Percentiles rank a stretch among this genome's conserved stretches.
Evolutionary conservation across 2,113 vertebrate genomes (phyloP).

Genomic region (Microcebus jonahi): DNA sequence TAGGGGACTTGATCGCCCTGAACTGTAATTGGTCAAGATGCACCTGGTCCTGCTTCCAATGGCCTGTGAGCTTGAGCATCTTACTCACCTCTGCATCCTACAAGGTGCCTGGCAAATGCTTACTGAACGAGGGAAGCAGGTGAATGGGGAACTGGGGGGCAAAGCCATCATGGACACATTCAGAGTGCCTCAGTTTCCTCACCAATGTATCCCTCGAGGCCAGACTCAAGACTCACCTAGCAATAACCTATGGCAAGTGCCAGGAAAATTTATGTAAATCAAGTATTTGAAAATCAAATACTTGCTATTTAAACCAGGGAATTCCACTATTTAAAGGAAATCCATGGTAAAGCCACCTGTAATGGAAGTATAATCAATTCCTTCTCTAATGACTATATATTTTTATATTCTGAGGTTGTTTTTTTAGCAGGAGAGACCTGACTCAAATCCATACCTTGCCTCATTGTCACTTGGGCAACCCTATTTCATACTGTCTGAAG

Average conservation of each 20-base stretch:
- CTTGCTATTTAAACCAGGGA: constrained; percentile 27
- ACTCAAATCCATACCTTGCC: neutral
- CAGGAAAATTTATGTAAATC: constrained; percentile 39
- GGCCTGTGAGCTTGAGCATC: neutral
- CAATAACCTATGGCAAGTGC: neutral
- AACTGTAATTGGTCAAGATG: neutral
- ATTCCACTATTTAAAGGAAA: constrained; percentile 45
- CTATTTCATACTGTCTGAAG: constrained; percentile 12
- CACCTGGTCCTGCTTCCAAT: neutral
- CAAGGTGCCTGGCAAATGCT: neutral
- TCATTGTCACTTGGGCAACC: neutral
- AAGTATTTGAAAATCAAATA: constrained; percentile 48
- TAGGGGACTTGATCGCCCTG: neutral
- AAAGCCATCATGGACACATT: neutral
- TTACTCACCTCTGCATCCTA: neutral
- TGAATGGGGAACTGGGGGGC: neutral
- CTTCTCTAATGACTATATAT: neutral
- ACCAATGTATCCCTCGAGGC: neutral
- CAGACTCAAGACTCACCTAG: neutral
- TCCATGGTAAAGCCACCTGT: neutral
- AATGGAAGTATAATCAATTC: neutral
- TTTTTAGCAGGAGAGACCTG: neutral
- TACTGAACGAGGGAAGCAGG: neutral
- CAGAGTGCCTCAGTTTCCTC: neutral
- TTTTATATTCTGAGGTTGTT: neutral